Conservation (phyloP, 2,113 vertebrate genomes). For the Petaurus breviceps region DNA sequence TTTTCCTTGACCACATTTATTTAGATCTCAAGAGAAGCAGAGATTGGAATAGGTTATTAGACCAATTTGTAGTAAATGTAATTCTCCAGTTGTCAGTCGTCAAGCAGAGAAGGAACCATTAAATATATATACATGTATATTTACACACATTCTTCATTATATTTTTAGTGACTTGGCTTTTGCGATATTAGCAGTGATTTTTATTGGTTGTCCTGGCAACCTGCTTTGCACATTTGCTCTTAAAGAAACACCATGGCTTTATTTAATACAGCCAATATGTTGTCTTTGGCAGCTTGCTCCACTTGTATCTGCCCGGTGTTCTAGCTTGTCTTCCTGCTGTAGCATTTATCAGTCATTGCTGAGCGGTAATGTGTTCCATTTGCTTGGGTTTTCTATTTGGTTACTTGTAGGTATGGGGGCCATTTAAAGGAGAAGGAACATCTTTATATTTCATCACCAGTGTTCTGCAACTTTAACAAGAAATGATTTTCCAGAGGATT, state of each 20-base stretch:
- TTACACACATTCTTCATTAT: constrained; percentile 35
- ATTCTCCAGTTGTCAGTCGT: constrained; percentile 51
- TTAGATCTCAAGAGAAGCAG: constrained; percentile 43
- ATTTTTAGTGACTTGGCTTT: constrained; percentile 60
- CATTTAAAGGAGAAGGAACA: constrained; percentile 44
- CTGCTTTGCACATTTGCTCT: neutral
- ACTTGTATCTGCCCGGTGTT: constrained; percentile 29
- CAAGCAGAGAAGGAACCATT: neutral
- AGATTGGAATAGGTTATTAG: constrained; percentile 45
- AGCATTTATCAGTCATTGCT: constrained; percentile 15
- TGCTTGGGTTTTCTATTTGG: constrained; percentile 27
- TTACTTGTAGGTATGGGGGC: neutral
- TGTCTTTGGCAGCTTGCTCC: constrained; percentile 11
- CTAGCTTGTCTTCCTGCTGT: neutral
- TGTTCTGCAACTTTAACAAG: constrained; percentile 20
- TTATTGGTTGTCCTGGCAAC: constrained; percentile 58
- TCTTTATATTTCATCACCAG: constrained; percentile 36
- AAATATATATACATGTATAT: neutral
- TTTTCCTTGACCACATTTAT: constrained; percentile 46
- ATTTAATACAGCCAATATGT: constrained; percentile 17
- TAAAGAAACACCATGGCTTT: constrained; percentile 35
- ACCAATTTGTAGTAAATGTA: constrained; percentile 35
- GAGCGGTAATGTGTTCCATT: neutral
- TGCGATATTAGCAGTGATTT: constrained; percentile 49
- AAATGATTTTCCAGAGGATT: neutral